Evolutionary conservation across 2,888 invertebrate species (phyloP), one percentile per base, ranked within the genome.

Genomic region (Corythucha ciliata): DNA sequence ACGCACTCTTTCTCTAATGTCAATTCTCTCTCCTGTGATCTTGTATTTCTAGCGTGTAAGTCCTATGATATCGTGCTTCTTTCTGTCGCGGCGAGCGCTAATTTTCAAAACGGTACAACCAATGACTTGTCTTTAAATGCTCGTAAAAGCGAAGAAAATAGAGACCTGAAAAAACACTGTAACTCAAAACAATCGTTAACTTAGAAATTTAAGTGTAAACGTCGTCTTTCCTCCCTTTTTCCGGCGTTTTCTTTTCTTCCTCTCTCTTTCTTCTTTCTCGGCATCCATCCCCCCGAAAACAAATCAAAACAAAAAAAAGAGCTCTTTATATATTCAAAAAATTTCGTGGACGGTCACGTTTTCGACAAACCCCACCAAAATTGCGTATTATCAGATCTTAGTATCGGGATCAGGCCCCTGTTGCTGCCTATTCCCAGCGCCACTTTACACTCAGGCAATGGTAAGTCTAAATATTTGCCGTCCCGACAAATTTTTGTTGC

Each of bases 321-420:
- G 3, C 20, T 16, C 12, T 5, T 37, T 14, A 33, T 14, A 6
- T 33, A 14, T 33, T 14, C 4, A 33, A 33, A 33, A 33, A 33
- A 33, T 16, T 33, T 33, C 33, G 14, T 33, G 14, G 33, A 24
- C 25, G 21, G 39, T 39, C 24, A 39, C 39, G 12, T 36, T 14
- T 36, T 47, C 16, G 34, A 33, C n/a, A n/a, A n/a, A n/a, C n/a
- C n/a, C 27, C 48, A 40, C 49, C 49, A 49, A 49, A 49, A 49
- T 49, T 49, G 49, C 49, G 49, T 49, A 49, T 49, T 49, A 49
- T n/a, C 49, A 49, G 49, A 49, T 49, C 42, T 49, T 49, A 42
- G 49, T 49, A 41, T 49, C 49, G 41, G 49, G 49, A 42, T 34
- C 49, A 34, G 49, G 49, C 41, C 49, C 49, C 34, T 49, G 49